phyloP scores from a whole-genome alignment of 2,888 invertebrate genomes.

The Netelia fuscicornis region DNA sequence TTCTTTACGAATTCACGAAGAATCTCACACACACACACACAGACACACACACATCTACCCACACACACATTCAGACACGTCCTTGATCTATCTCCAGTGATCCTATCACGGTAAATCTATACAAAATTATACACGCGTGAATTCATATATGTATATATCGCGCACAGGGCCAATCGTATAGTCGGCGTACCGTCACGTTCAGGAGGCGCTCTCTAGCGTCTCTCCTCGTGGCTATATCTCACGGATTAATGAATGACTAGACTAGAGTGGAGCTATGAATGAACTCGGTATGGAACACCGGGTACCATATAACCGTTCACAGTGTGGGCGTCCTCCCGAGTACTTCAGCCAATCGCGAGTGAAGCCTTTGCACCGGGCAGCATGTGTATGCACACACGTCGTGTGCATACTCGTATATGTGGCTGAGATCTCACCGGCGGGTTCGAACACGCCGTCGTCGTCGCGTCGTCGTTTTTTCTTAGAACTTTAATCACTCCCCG shows the following conservation, averaged over 20 bases:
- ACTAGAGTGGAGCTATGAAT: slow-evolving; percentile 82
- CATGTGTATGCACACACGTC: slow-evolving; percentile 60
- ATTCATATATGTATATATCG: background rate
- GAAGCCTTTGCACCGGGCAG: slow-evolving; percentile 62
- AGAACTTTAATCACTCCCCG: slow-evolving; percentile 69
- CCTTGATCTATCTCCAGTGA: too few relatives aligned
- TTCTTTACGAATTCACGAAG: background rate
- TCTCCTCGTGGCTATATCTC: slow-evolving; percentile 72
- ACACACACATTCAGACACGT: too few relatives aligned
- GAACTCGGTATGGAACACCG: slow-evolving; percentile 80
- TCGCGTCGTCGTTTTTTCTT: slow-evolving; percentile 71
- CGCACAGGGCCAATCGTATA: slow-evolving; percentile 5
- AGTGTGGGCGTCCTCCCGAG: slow-evolving; percentile 81
- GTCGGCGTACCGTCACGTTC: slow-evolving; percentile 25
- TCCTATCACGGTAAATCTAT: background rate
- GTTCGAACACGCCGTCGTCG: background rate
- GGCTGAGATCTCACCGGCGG: background rate
- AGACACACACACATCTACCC: too few relatives aligned
- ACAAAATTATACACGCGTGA: background rate
- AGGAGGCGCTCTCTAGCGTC: slow-evolving; percentile 39
- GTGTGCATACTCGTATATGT: background rate
- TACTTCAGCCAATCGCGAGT: slow-evolving; percentile 77
- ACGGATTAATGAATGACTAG: slow-evolving; percentile 82
- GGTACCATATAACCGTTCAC: slow-evolving; percentile 81
- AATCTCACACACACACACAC: background rate